Conservation (phyloP, 2,888 invertebrate genomes). For the Limnephilus marmoratus region DNA sequence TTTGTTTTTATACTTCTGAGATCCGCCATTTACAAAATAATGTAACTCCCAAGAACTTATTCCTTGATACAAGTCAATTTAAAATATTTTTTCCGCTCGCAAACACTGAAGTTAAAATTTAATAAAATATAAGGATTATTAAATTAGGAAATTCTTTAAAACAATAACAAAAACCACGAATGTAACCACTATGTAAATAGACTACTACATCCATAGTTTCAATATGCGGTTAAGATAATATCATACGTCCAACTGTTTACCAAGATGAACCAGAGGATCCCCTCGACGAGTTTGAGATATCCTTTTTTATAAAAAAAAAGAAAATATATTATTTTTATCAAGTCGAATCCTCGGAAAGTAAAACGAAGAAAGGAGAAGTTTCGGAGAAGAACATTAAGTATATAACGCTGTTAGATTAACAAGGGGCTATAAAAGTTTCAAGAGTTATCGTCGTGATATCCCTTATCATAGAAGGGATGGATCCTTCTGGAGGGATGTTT, state of each 20-base stretch:
- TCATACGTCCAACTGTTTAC: neutral
- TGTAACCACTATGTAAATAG: neutral
- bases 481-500: conserved; percentile 51
- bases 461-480: conserved; percentile 47
- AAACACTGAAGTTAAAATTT: too few relatives aligned
- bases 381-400: neutral
- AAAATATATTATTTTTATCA: neutral
- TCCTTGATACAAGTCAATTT: too few relatives aligned
- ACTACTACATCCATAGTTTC: neutral
- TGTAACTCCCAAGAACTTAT: too few relatives aligned
- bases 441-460: conserved; percentile 41
- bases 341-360: neutral
- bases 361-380: neutral
- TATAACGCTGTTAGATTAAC: neutral
- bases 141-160: too few relatives aligned
- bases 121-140: too few relatives aligned
- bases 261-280: neutral
- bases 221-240: neutral
- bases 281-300: neutral
- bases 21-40: too few relatives aligned
- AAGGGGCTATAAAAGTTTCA: conserved; percentile 42
- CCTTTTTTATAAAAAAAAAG: neutral
- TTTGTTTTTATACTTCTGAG: too few relatives aligned
- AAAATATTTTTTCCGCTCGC: too few relatives aligned
- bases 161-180: neutral